These are phyloP conservation scores for Sthenelais limicola DNA, from an alignment of 2,888 invertebrate species.

Conservation along the genomic window DNA sequence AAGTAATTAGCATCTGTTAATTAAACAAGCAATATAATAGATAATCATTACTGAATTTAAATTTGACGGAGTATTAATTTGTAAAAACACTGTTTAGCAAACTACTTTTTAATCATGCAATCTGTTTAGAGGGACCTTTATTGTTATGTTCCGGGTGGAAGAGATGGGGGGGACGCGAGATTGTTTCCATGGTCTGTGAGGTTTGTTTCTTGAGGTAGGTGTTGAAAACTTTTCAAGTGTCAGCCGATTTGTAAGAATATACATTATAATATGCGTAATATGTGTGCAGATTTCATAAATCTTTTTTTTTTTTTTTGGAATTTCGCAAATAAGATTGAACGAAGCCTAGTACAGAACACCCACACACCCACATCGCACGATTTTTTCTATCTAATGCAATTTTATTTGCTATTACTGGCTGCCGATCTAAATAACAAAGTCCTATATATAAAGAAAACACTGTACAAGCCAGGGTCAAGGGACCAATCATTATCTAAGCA, in stretches of 20 bases:
- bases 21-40: no score
- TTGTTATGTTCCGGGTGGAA: no score
- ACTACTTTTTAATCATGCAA: conserved; percentile 31
- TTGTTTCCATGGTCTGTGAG: background rate
- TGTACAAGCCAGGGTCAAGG: conserved; percentile 2
- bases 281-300: no score
- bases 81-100: conserved; percentile 32
- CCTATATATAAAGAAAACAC: background rate
- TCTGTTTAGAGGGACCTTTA: no score
- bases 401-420: conserved; percentile 32
- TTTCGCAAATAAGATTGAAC: conserved; percentile 15
- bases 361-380: conserved; percentile 28
- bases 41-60: no score
- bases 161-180: no score
- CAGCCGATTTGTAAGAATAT: no score
- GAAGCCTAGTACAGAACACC: conserved; percentile 33
- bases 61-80: no score
- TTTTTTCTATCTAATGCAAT: conserved; percentile 36
- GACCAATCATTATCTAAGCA: conserved; percentile 18
- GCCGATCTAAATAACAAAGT: conserved; percentile 30
- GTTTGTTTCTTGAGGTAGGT: no score
- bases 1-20: no score
- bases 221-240: no score
- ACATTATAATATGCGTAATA: no score
- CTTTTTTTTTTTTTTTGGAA: background rate